These are phyloP conservation scores for Cydia amplana DNA, from an alignment of 1,140 invertebrate species.

Conservation along the genomic window DNA sequence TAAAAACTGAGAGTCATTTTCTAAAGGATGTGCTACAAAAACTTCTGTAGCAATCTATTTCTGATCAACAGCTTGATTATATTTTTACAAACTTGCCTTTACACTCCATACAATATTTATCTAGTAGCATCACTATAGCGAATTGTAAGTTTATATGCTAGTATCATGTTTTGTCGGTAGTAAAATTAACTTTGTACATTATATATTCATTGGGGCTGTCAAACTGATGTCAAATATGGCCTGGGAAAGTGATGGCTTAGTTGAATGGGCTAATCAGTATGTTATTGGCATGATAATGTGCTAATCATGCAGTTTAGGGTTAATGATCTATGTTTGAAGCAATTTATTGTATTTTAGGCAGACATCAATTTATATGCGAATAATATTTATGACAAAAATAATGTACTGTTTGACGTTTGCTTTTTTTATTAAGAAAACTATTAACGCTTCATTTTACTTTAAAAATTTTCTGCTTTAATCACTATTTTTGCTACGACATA, in stretches of 20 bases:
- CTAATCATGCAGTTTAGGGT: conserved; percentile 2
- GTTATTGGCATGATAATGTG: conserved; percentile 23
- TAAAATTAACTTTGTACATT: background rate
- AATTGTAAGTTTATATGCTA: background rate
- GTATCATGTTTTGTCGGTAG: background rate
- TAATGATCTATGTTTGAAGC: background rate
- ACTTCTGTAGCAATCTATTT: background rate
- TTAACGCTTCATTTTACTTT: too few species aligned
- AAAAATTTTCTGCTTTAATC: too few species aligned
- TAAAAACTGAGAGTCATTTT: background rate
- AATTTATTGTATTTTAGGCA: background rate
- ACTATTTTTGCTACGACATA: too few species aligned
- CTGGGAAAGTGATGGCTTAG: background rate
- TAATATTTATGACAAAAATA: too few species aligned
- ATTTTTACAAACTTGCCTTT: conserved; percentile 7
- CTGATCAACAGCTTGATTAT: background rate
- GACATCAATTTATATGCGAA: background rate
- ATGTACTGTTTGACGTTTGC: too few species aligned
- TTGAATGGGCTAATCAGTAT: conserved; percentile 41
- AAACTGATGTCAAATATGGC: conserved; percentile 26
- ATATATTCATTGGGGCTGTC: conserved; percentile 25
- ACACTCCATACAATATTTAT: too few species aligned
- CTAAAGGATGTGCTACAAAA: conserved; percentile 5
- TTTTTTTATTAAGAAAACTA: too few species aligned
- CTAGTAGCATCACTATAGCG: background rate